Conservation (phyloP, 2,888 invertebrate species). For the Phragmatobia fuliginosa region DNA sequence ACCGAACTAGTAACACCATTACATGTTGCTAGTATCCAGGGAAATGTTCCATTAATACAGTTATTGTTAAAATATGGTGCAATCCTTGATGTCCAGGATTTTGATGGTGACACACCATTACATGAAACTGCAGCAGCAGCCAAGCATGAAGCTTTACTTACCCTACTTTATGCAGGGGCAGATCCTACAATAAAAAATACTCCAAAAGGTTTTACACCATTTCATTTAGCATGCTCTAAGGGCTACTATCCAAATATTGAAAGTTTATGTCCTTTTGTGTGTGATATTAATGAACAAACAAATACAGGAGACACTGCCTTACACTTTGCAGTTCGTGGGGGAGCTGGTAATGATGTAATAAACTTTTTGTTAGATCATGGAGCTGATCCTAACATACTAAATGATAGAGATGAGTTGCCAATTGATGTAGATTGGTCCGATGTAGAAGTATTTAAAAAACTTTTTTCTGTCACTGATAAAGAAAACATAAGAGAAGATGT, state of each 20-base stretch:
- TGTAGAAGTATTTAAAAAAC: slow-evolving; percentile 64
- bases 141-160: slow-evolving; percentile 65
- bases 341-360: slow-evolving; percentile 60
- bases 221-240: slow-evolving; percentile 79
- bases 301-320: slow-evolving; percentile 72
- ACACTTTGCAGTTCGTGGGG: slow-evolving; percentile 69
- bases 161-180: slow-evolving; percentile 77
- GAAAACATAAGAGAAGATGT: slow-evolving; percentile 68
- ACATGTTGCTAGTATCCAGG: slow-evolving; percentile 75
- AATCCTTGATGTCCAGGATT: slow-evolving; percentile 76
- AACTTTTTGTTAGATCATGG: slow-evolving; percentile 72
- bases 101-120: slow-evolving; percentile 82
- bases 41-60: slow-evolving; percentile 72
- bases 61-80: slow-evolving; percentile 76
- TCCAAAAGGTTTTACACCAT: slow-evolving; percentile 69
- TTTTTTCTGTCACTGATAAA: slow-evolving; percentile 66
- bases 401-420: slow-evolving; percentile 67
- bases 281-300: slow-evolving; percentile 71
- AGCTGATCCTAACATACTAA: slow-evolving; percentile 75
- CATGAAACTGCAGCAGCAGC: slow-evolving; percentile 75
- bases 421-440: slow-evolving; percentile 68
- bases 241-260: slow-evolving; percentile 69
- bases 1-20: slow-evolving; percentile 81
- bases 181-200: slow-evolving; percentile 74
- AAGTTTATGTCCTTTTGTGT: slow-evolving; percentile 69